phyloP scores from a whole-genome alignment of 2,113 vertebrate genomes.

The Chionomys nivalis region DNA sequence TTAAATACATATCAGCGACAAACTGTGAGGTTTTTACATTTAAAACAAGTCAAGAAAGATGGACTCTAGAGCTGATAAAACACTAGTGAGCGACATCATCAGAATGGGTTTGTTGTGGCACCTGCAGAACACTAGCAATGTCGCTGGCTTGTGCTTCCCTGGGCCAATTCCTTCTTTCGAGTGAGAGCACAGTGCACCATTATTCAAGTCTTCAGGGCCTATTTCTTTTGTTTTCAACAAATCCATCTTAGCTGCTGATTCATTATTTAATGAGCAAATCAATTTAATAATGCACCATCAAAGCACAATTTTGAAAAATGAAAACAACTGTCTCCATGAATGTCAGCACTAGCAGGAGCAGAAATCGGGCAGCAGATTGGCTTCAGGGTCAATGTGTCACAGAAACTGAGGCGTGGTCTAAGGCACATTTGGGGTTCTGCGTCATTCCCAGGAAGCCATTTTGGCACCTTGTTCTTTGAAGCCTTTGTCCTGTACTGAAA shows the following conservation, averaged over 20 bases:
- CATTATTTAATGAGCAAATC: neutral
- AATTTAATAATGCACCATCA: neutral
- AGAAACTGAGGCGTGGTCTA: neutral
- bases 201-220: neutral
- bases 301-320: neutral
- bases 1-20: neutral
- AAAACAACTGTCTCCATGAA: neutral
- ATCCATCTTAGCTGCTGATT: neutral
- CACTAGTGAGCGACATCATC: neutral
- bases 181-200: too few relatives aligned
- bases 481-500: neutral
- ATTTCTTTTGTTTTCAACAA: neutral
- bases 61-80: neutral
- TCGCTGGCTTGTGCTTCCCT: accelerated
- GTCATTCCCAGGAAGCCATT: too few relatives aligned
- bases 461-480: accelerated
- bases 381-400: neutral
- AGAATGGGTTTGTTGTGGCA: accelerated
- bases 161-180: neutral
- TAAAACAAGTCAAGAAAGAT: neutral
- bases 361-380: neutral
- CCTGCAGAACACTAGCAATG: neutral
- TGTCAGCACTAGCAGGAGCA: neutral
- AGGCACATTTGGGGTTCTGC: neutral
- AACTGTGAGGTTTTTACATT: neutral